Base-by-base conservation (phyloP, 2,888 invertebrate species). In the Lasioglossum villosulum region DNA sequence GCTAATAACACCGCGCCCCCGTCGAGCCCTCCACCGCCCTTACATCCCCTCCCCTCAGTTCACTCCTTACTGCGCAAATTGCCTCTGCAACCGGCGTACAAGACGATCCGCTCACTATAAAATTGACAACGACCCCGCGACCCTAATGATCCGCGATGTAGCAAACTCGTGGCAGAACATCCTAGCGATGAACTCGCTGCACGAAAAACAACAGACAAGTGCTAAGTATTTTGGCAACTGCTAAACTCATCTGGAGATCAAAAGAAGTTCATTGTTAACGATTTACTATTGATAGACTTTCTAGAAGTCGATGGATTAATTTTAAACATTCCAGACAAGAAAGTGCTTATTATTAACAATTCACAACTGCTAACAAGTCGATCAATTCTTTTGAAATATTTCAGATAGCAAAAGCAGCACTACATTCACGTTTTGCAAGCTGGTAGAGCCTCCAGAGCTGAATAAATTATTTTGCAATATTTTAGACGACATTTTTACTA, bases 1-100 rank as follows among this genome's bases (percentile, higher is more conserved):
- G 91, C 93, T 93, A 93, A 93, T 93, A 93, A 91, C 91, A 89
- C 83, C 88, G 84, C 75, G 72, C 75, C 75, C 75, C 75, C 83
- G 59, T 72, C 37, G 70, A 39, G 39, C 39, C 39, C 39, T n/a
- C 75, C 59, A 37, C 52, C 75, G 19, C 79, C 23, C 37, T 34
- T 4, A 4, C 68, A 23, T 23, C 70, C n/a, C 70, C 45, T 63
- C 52, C 39, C 81, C 63, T 19, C 80, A 75, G 81, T 85, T 86
- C 82, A 66, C 82, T 82, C 83, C 85, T 88, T 80, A 73, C 68
- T 75, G 90, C 90, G 78, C 90, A 90, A 90, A 90, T 90, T 90
- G 88, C 85, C 89, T 80, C 45, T 34, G 59, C 39, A 70, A 78
- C 56, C 77, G 16, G 52, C 45, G 71, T 45, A 59, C 39, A 52